Evolutionary conservation across 2,888 invertebrate genomes (phyloP), one percentile per base, ranked within the genome.

Genomic region (Octonoba sinensis): DNA sequence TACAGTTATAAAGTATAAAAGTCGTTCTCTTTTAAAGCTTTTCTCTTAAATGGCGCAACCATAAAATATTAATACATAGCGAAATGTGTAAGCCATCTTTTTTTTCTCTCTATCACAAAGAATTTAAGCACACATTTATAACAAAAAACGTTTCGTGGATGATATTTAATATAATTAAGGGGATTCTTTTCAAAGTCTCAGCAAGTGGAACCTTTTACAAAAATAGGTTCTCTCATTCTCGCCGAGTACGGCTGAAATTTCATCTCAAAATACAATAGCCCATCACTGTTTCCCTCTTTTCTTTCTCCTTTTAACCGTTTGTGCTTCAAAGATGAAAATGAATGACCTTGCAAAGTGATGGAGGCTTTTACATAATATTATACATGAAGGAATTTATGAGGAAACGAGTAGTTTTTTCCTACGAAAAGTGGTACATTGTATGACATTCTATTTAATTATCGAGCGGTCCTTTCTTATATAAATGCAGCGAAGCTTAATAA

Each of bases 261-360:
- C 57, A 47, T 54, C 57, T 74, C 65, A 22, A 27, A 44, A 36
- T 66, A 67, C 60, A 75, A 60, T 75, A 60, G 36, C 36, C 36
- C 36, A 36, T 36, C 36, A 36, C 36, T 36, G 36, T 36, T 36
- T 36, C 36, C 70, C 47, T 64, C 70, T 54, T 70, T 77, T 56
- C 64, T 44, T 64, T 59, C 47, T 54, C 46, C 27, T 60, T 62
- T 64, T 56, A 64, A 56, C 56, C 64, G 46, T 27, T 70, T 27
- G 46, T 16, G 3, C 24, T 36, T 16, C 18, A 13, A n/a, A 54
- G 79, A 67, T 66, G 72, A 67, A 73, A 79, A 67, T 79, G 72
- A 67, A 79, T 79, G 71, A 66, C 64, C 62, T 51, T 15, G 36
- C 18, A 46, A 15, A 65, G 66, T 51, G 60, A 60, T 8, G 67